Evolutionary conservation across 2,888 invertebrate species (phyloP).

Genomic region (Protonemura montana): DNA sequence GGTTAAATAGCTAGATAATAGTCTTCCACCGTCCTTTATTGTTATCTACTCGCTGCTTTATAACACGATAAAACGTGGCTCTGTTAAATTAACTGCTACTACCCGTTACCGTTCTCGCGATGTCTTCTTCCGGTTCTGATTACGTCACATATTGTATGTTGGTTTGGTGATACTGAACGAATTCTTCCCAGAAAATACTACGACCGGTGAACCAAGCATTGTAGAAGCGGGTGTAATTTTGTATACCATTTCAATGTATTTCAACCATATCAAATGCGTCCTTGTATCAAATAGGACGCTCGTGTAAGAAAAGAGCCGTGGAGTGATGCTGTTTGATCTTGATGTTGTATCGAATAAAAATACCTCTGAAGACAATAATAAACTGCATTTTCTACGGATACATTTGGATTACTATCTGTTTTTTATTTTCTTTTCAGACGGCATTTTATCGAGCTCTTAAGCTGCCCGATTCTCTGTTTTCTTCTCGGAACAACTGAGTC

Average conservation of each 20-base stretch:
- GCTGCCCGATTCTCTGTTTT: not conserved
- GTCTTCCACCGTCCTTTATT: conserved; percentile 30
- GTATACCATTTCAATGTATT: no score
- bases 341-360: no score
- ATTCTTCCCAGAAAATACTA: no score
- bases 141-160: not conserved
- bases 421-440: not conserved
- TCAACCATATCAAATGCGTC: no score
- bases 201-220: no score
- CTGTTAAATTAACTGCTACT: conserved; percentile 24
- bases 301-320: no score
- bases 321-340: no score
- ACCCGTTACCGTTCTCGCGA: not conserved
- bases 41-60: conserved; percentile 20
- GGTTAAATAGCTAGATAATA: conserved; percentile 32
- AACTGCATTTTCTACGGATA: no score
- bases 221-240: no score
- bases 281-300: no score
- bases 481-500: not conserved
- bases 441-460: not conserved
- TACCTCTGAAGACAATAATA: no score
- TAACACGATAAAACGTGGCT: not conserved
- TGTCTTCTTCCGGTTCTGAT: not conserved
- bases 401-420: not conserved
- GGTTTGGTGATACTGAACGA: no score